phyloP scores from a whole-genome alignment of 2,888 invertebrate species.

The Bellardia bayeri region DNA sequence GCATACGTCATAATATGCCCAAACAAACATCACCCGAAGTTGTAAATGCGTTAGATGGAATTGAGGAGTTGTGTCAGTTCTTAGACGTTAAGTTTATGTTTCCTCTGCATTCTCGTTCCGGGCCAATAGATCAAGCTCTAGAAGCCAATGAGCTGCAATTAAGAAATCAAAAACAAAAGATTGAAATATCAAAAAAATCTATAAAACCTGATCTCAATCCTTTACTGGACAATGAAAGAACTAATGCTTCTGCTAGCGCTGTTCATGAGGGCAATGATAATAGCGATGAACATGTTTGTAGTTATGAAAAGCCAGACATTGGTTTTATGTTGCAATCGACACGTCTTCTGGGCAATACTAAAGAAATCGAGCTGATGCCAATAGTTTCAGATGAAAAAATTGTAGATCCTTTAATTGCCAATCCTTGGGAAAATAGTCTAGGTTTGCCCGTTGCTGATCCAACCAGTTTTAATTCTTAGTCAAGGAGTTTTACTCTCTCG shows the following conservation, averaged over 20 bases:
- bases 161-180: constrained; percentile 68
- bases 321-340: constrained; percentile 80
- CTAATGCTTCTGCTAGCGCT: not conserved
- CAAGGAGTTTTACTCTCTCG: no score
- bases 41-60: constrained; percentile 84
- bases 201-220: constrained; percentile 33
- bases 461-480: constrained; percentile 51
- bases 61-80: constrained; percentile 84
- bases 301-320: constrained; percentile 82
- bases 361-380: constrained; percentile 83
- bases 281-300: constrained; percentile 2
- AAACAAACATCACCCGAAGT: constrained; percentile 79
- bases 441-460: constrained; percentile 72
- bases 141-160: constrained; percentile 83
- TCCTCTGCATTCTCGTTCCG: constrained; percentile 76
- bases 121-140: constrained; percentile 83
- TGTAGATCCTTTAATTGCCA: constrained; percentile 39
- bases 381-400: constrained; percentile 80
- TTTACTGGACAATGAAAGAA: constrained; percentile 4
- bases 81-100: constrained; percentile 82
- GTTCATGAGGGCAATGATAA: not conserved
- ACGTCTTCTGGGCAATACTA: constrained; percentile 80
- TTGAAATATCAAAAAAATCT: constrained; percentile 50
- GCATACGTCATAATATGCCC: constrained; percentile 80
- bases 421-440: constrained; percentile 7